Conservation (phyloP, 2,888 invertebrate species). For the Campoletis raptor region DNA sequence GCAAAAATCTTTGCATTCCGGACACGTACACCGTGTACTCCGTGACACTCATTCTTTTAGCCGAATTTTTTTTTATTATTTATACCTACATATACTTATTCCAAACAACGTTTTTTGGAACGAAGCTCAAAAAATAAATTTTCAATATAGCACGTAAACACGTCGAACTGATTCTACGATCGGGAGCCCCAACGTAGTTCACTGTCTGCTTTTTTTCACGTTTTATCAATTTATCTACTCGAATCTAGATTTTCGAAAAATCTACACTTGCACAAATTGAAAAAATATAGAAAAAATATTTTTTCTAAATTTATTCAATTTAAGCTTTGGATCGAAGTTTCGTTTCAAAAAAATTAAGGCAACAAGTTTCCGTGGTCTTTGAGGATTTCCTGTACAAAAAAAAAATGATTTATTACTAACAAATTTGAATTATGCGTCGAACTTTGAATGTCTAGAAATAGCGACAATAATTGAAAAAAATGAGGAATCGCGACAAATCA, state of each 20-base stretch:
- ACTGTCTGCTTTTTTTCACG: not conserved
- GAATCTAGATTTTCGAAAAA: not conserved
- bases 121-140: not conserved
- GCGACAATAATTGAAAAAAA: not conserved
- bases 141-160: constrained; percentile 7
- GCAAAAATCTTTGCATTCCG: not conserved
- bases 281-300: no score
- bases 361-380: not conserved
- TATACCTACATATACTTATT: not conserved
- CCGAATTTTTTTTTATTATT: constrained; percentile 14
- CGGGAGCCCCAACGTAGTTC: not conserved
- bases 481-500: not conserved
- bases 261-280: no score
- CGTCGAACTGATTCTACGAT: not conserved
- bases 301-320: not conserved
- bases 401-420: not conserved
- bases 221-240: not conserved
- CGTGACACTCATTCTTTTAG: constrained; percentile 1
- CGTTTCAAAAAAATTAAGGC: not conserved
- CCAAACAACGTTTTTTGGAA: not conserved
- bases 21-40: not conserved
- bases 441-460: not conserved
- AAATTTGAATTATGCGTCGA: not conserved
- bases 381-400: not conserved
- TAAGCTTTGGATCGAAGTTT: not conserved